phyloP scores from a whole-genome alignment of 92 coral and sea anemone species.

The Phenganax stokvisi region DNA sequence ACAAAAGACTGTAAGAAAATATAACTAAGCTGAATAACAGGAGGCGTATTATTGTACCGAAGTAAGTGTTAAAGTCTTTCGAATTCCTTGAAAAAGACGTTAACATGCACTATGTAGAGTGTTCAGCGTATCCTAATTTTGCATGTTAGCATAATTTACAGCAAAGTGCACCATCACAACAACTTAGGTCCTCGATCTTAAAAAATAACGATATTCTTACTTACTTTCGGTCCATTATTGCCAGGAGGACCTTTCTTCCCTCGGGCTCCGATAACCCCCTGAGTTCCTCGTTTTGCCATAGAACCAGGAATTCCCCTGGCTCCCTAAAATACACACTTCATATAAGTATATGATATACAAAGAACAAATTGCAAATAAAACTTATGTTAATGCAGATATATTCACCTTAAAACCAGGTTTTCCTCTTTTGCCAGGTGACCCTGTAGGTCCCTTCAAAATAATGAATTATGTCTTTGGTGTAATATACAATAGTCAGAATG shows the following conservation, averaged over 20 bases:
- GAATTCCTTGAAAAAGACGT: too few relatives aligned
- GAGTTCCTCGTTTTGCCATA: slow-evolving; percentile 38
- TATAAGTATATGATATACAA: neutral
- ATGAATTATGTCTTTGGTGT: neutral
- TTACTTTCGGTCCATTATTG: slow-evolving; percentile 56
- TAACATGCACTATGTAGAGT: too few relatives aligned
- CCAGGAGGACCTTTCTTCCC: slow-evolving; percentile 56
- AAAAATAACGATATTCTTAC: neutral
- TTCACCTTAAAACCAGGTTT: slow-evolving; percentile 17
- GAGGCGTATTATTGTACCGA: too few relatives aligned
- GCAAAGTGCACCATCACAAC: too few relatives aligned
- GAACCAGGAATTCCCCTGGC: slow-evolving; percentile 39
- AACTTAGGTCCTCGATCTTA: neutral
- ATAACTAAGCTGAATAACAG: too few relatives aligned
- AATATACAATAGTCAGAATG: neutral
- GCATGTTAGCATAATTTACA: too few relatives aligned
- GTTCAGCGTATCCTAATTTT: too few relatives aligned
- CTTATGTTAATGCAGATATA: neutral
- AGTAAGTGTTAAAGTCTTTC: too few relatives aligned
- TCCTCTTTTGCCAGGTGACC: slow-evolving; percentile 33
- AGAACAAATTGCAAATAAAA: neutral
- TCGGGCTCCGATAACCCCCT: slow-evolving; percentile 56
- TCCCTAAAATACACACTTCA: slow-evolving; percentile 21
- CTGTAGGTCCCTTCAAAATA: slow-evolving; percentile 25
- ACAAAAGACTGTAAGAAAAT: neutral